Base-by-base conservation (phyloP, 1,140 invertebrate genomes). In the Eumeta japonica region DNA sequence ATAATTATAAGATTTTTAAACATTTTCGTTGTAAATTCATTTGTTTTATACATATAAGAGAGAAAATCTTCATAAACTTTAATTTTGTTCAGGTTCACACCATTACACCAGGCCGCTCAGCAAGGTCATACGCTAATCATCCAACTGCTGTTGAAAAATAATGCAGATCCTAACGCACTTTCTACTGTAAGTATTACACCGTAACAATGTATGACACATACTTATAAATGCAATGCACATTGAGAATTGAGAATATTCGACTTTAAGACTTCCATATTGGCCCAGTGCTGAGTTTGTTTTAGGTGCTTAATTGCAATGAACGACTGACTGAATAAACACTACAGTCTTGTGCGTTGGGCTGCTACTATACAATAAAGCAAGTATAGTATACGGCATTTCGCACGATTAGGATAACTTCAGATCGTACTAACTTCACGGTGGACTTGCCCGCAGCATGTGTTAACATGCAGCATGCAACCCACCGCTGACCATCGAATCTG, bases 121-220 rank as follows among this genome's bases (percentile, higher is more conserved):
- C 97, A 99, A 75, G 97, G 97, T 0, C 96, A 99, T 66, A 90
- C 92, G 1, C 80, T 94, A 41, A 91, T 98, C 46, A 94, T 99
- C 38, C 94, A 90, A 70, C 76, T 97, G 11, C 79, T 99, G 1
- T 80, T 99, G 35, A 94, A 97, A 56, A 86, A 93, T 62, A 90
- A 93, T 64, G 95, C 96, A 0, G 89, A 94, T 65, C 96, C 97
- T 2, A 95, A 99, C 71, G 88, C 89, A 27, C 75, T 92, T 11
- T 95, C 93, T 20, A 90, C 90, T 59, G 94, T 97, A 80, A 90
- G 86, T 84, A 31, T 37, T 40, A 24, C 35, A 19, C 9, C 33
- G n/a, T n/a, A n/a, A n/a, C n/a, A 24, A 24, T n/a, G 7, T 24
- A n/a, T 7, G 7, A 7, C 20, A 7, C 7, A 7, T 24, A n/a